phyloP scores from a whole-genome alignment of 2,797 vertebrate genomes.

The Pampus argenteus region DNA sequence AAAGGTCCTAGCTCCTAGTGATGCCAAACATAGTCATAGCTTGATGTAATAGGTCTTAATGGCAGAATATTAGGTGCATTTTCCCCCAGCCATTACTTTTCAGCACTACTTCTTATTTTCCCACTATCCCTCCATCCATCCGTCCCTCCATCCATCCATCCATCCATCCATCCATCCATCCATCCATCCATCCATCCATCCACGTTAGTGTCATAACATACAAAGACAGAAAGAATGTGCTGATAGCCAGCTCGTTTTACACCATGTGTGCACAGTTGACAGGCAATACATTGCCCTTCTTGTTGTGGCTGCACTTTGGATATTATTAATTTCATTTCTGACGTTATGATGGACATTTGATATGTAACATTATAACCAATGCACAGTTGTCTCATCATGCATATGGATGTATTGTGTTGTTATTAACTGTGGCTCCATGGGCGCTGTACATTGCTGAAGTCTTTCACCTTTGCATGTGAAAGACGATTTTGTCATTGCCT shows the following conservation, averaged over 20 bases:
- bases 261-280: too few species aligned
- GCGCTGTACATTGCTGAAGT: too few species aligned
- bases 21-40: conserved; percentile 38
- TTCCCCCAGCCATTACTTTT: conserved; percentile 30
- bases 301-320: too few species aligned
- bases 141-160: not conserved
- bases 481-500: too few species aligned
- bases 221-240: not conserved
- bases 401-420: too few species aligned
- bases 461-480: not conserved
- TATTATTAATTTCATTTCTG: too few species aligned
- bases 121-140: not conserved
- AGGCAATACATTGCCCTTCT: too few species aligned
- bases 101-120: conserved; percentile 26
- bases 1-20: conserved; percentile 44
- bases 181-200: conserved; percentile 1
- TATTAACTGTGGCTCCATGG: too few species aligned
- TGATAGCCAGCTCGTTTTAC: too few species aligned
- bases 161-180: conserved; percentile 6
- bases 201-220: not conserved
- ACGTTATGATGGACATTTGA: too few species aligned
- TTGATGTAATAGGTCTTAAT: conserved; percentile 52
- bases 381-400: too few species aligned
- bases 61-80: conserved; percentile 49
- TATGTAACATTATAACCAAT: too few species aligned